Percentiles rank a stretch among this genome's conserved stretches.
Conservation (phyloP, 2,888 invertebrate species). For the Idaea biselata region DNA sequence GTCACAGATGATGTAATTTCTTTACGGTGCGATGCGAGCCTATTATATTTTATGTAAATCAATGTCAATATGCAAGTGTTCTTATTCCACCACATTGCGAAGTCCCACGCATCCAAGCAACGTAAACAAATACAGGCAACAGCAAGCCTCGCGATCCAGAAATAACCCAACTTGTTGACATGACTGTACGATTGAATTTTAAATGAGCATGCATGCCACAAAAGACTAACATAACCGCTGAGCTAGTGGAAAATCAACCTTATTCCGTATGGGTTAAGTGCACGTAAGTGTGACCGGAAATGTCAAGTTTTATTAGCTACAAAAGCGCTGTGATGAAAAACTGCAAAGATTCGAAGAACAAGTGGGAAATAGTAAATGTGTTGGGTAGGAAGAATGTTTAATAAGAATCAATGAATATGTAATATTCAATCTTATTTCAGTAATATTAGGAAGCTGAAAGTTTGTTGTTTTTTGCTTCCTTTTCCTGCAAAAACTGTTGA, state of each 20-base stretch:
- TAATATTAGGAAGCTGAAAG: not conserved
- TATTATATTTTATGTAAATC: too few species aligned
- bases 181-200: not conserved
- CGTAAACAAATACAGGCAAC: not conserved
- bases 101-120: not conserved
- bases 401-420: not conserved
- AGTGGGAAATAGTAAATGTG: not conserved
- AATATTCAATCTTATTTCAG: not conserved
- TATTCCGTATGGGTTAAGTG: not conserved
- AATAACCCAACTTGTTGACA: not conserved
- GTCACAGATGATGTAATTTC: too few species aligned
- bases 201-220: constrained; percentile 1
- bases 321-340: not conserved
- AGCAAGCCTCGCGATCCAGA: not conserved
- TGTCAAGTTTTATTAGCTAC: not conserved
- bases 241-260: not conserved
- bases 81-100: not conserved
- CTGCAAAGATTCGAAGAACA: not conserved
- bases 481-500: too few species aligned
- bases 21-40: too few species aligned
- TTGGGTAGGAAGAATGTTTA: not conserved
- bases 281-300: not conserved
- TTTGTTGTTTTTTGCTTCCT: too few species aligned
- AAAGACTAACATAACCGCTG: not conserved
- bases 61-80: too few species aligned